Evolutionary conservation across 2,888 invertebrate genomes (phyloP), one percentile per base, ranked within the genome.

Genomic region (Synergus umbraculus): DNA sequence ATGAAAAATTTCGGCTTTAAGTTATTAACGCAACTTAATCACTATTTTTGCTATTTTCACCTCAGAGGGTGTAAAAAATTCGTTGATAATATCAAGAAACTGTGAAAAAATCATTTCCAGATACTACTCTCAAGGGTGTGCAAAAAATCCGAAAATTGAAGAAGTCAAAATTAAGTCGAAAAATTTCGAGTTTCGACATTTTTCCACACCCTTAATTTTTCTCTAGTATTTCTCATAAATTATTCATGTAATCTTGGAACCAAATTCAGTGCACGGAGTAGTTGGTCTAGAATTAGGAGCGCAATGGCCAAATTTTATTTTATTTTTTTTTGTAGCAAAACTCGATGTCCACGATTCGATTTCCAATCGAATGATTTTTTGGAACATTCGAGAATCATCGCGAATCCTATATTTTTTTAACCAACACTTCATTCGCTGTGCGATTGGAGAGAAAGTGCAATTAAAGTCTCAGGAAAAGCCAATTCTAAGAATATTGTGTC

Each of bases 231-330:
- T 13, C 29, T 46, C 46, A 13, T 46, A 49, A 49, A 29, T 49
- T 2, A 12, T 49, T 49, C 3, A 29, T 8, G 4, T 69, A 49
- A 29, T 69, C 15, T 69, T 49, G n/a, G 15, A 69, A 49, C 7
- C 49, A 13, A 67, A 44, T 67, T 43, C 44, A 29, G 29, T 67
- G 22, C n/a, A 67, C 4, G 44, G 12, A 12, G 43, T 18, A 46
- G 44, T 22, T 67, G 22, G 22, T 67, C 8, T 12, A 67, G 44
- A 67, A 12, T n/a, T 67, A 46, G n/a, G 44, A 67, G 18, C 13
- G 67, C 67, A 67, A 67, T 67, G 67, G 46, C 67, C 67, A 29
- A 67, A 22, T 43, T 18, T 66, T 41, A 65, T 49, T 49, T 29
- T 2, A 22, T 29, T 29, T 29, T 29, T 29, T n/a, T 37, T 65